phyloP scores from a whole-genome alignment of 1,140 invertebrate genomes.

The Lepidurus apus region DNA sequence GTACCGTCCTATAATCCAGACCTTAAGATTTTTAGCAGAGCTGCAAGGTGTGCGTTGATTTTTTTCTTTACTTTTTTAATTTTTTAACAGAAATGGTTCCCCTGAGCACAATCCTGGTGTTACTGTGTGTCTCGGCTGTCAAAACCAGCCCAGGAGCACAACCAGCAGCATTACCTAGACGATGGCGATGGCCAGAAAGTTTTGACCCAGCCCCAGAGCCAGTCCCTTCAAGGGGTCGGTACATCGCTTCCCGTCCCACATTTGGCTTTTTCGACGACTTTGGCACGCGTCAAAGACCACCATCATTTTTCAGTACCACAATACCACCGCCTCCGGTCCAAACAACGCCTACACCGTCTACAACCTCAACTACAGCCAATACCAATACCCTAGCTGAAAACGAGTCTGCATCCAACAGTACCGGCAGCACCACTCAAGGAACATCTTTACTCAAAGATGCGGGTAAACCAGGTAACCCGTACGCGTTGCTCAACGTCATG shows the following conservation, averaged over 20 bases:
- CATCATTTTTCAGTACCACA: background rate
- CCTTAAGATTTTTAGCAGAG: too few relatives aligned
- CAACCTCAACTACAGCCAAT: background rate
- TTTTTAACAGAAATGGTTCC: background rate
- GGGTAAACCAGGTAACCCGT: constrained; percentile 60
- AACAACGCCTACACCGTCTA: background rate
- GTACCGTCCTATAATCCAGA: too few relatives aligned
- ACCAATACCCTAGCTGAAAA: background rate
- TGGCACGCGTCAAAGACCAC: background rate
- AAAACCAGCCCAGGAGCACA: background rate
- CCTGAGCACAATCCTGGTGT: background rate
- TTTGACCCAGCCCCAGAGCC: constrained; percentile 10
- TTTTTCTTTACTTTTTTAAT: too few relatives aligned
- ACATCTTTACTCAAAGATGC: constrained; percentile 31
- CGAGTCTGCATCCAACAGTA: background rate
- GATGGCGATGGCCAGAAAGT: constrained; percentile 12
- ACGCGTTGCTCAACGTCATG: constrained; percentile 79
- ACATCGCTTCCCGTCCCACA: background rate
- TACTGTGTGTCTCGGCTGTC: background rate
- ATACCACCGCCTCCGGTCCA: background rate
- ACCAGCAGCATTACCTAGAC: background rate
- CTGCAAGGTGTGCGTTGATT: too few relatives aligned
- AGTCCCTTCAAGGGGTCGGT: background rate
- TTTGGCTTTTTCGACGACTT: background rate
- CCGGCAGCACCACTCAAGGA: background rate